A percentile compares a stretch with the other conserved stretches of the same genome.
phyloP scores from a whole-genome alignment of 1,140 invertebrate genomes.

The Atta texana region DNA sequence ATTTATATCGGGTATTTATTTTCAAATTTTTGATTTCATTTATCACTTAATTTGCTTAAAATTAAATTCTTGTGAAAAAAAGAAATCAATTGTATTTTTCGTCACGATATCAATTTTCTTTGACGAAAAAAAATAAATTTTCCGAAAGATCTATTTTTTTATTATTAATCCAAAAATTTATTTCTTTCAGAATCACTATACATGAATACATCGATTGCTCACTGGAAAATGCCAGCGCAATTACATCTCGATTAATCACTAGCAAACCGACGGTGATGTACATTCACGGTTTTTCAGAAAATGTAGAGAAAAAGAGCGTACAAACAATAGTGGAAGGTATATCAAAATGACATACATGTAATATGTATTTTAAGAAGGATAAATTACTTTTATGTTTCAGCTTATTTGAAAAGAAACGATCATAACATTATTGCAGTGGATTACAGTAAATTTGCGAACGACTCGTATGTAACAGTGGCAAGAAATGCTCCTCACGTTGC shows the following conservation, averaged over 20 bases:
- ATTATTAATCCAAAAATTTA: not conserved
- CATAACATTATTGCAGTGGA: constrained; percentile 87
- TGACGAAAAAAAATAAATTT: not conserved
- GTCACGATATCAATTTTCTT: not conserved
- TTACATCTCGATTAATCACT: constrained; percentile 60
- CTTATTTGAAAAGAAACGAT: constrained; percentile 77
- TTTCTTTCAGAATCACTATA: constrained; percentile 51
- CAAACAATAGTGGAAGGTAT: constrained; percentile 78
- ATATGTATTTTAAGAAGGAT: not conserved
- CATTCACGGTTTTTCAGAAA: constrained; percentile 82
- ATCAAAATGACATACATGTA: not conserved
- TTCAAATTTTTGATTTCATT: constrained; percentile 1
- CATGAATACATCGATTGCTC: constrained; percentile 63
- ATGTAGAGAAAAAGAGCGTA: constrained; percentile 74
- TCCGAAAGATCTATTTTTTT: not conserved
- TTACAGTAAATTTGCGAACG: constrained; percentile 88
- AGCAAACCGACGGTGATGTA: constrained; percentile 80
- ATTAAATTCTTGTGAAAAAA: not conserved
- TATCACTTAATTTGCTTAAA: not conserved
- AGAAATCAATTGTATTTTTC: not conserved
- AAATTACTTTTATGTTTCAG: constrained; percentile 70
- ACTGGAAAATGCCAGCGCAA: constrained; percentile 30
- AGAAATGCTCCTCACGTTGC: constrained; percentile 84
- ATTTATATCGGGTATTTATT: constrained; percentile 69
- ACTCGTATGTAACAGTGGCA: constrained; percentile 87